Evolutionary conservation across 2,113 vertebrate species (phyloP).

Genomic region (Sylvia atricapilla): DNA sequence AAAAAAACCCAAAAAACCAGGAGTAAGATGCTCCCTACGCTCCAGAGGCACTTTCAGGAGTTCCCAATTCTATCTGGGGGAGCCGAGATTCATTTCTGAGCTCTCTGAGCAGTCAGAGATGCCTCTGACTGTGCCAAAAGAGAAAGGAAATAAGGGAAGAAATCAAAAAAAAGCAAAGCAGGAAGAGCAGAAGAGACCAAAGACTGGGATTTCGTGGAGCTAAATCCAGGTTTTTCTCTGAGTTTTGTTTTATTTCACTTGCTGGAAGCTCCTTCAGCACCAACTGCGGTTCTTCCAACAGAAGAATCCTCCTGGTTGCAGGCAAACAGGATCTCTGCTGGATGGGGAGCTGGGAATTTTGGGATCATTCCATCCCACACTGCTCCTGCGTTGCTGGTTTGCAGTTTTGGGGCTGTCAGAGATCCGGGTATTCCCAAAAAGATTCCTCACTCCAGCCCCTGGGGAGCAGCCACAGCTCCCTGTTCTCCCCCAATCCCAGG

Average conservation of each 20-base stretch:
- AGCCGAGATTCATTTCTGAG: neutral
- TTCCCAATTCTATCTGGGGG: neutral
- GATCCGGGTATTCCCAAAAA: neutral
- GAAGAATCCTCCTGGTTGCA: neutral
- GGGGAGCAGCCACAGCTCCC: neutral
- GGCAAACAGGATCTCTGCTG: neutral
- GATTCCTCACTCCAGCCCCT: neutral
- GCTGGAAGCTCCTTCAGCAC: neutral
- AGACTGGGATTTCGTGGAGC: neutral
- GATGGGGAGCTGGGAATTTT: neutral
- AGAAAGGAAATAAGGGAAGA: neutral
- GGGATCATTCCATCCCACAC: neutral
- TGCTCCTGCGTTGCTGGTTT: neutral
- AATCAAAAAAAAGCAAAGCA: neutral
- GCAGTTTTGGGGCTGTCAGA: neutral
- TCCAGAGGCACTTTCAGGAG: neutral
- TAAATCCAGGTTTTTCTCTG: neutral
- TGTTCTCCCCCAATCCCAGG: neutral
- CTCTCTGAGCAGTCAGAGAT: neutral
- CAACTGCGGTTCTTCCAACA: neutral
- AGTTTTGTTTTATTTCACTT: neutral
- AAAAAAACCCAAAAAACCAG: neutral
- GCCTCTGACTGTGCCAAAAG: neutral
- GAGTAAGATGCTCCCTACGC: accelerated
- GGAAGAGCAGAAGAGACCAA: neutral